Percentiles rank a stretch among this genome's conserved stretches.
phyloP scores from a whole-genome alignment of 37 sponge, comb jelly and placozoan species.

The Beroe ovata region DNA sequence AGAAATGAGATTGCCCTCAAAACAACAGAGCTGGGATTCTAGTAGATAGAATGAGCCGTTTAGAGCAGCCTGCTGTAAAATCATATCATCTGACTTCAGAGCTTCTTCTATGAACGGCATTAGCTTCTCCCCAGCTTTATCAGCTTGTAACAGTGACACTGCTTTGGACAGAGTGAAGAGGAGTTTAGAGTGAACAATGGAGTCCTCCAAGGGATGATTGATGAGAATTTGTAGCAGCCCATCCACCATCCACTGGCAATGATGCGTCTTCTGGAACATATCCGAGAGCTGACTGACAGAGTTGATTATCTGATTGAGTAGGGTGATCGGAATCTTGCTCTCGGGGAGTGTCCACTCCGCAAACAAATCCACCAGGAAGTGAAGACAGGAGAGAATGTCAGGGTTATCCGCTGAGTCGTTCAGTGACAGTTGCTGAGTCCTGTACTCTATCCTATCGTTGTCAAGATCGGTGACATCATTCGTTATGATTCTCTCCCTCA shows the following conservation, averaged over 20 bases:
- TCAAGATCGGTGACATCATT: conserved; percentile 60
- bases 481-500: conserved; percentile 61
- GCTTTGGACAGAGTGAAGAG: conserved; percentile 13
- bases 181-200: conserved; percentile 50
- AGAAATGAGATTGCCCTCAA: neutral
- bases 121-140: conserved; percentile 49
- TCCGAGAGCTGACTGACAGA: conserved; percentile 60
- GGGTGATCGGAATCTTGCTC: conserved; percentile 14
- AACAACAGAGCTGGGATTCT: conserved; percentile 56
- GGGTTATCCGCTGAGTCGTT: conserved; percentile 35
- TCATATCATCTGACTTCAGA: neutral
- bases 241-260: conserved; percentile 66
- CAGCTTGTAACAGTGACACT: conserved; percentile 13
- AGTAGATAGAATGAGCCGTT: conserved; percentile 65
- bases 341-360: conserved; percentile 46
- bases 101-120: conserved; percentile 62
- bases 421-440: neutral
- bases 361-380: conserved; percentile 44
- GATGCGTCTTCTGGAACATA: conserved; percentile 66
- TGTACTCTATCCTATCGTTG: neutral
- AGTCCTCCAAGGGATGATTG: conserved; percentile 43
- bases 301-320: conserved; percentile 40
- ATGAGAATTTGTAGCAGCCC: conserved; percentile 34
- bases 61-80: conserved; percentile 28
- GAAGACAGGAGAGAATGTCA: conserved; percentile 38